Conservation (phyloP, 2,797 vertebrate species). For the Orestias chungarensis region DNA sequence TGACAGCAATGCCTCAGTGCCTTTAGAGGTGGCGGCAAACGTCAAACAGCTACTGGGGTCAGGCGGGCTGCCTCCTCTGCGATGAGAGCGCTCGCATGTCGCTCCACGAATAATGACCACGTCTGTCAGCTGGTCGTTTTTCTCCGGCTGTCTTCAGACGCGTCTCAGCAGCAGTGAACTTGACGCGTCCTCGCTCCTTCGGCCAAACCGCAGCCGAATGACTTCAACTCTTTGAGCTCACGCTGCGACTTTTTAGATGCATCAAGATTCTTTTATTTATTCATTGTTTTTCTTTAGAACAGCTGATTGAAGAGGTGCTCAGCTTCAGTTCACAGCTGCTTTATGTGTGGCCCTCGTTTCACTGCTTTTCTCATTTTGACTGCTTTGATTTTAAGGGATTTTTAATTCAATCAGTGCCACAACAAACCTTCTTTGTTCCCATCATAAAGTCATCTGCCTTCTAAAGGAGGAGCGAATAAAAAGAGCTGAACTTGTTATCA, state of each 20-base stretch:
- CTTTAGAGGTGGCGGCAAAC: slow-evolving; percentile 31
- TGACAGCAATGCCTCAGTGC: slow-evolving; percentile 20
- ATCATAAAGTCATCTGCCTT: slow-evolving; percentile 2
- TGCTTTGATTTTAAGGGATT: not conserved
- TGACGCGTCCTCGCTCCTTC: slow-evolving; percentile 11
- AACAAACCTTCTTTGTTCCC: slow-evolving; percentile 3
- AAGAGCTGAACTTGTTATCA: not conserved
- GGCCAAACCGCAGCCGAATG: slow-evolving; percentile 13
- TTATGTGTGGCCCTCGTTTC: slow-evolving; percentile 5
- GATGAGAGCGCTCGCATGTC: slow-evolving; percentile 21
- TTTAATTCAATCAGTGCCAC: slow-evolving; percentile 1
- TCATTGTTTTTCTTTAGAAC: not conserved
- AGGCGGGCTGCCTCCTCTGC: slow-evolving; percentile 16
- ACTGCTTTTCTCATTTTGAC: not conserved
- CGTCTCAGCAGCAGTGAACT: slow-evolving; percentile 13
- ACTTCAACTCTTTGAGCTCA: slow-evolving; percentile 9
- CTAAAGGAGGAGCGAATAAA: not conserved
- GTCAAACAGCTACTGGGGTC: slow-evolving; percentile 20
- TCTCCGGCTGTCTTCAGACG: slow-evolving; percentile 20
- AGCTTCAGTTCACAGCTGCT: slow-evolving; percentile 6
- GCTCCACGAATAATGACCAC: slow-evolving; percentile 22
- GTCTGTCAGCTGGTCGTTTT: slow-evolving; percentile 43
- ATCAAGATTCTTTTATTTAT: not conserved
- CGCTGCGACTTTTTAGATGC: slow-evolving; percentile 9
- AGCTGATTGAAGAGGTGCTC: not conserved